Conservation (phyloP, 2,113 vertebrate genomes). For the Odobenus rosmarus region DNA sequence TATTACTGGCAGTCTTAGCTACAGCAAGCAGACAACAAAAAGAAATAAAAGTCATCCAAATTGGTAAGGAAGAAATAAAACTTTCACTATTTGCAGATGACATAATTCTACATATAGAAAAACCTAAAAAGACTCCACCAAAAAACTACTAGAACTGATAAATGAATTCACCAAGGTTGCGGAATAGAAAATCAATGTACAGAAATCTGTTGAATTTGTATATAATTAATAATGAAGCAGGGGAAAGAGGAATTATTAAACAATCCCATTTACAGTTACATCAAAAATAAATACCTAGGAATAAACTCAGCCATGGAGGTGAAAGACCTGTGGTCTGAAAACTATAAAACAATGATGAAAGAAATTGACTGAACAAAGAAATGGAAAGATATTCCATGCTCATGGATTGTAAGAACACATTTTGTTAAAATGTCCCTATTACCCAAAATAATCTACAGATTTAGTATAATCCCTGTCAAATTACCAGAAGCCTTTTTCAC, state of each 20-base stretch:
- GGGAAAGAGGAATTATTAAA: background rate
- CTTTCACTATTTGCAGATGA: background rate
- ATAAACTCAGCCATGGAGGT: background rate
- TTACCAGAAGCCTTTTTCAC: background rate
- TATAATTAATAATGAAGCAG: background rate
- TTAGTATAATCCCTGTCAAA: background rate
- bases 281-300: background rate
- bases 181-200: background rate
- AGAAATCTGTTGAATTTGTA: background rate
- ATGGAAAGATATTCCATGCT: background rate
- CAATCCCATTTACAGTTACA: background rate
- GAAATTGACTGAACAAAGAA: background rate
- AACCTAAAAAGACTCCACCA: background rate
- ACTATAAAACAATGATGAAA: background rate
- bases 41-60: background rate
- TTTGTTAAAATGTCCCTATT: background rate
- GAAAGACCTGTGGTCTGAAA: background rate
- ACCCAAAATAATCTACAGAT: background rate
- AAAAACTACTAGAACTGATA: background rate
- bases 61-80: background rate
- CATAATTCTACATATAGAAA: background rate
- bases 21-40: background rate
- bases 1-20: background rate
- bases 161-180: background rate
- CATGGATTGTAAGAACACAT: background rate